Base-by-base conservation (phyloP, 2,797 vertebrate species). In the Hozukius guyotensis region DNA sequence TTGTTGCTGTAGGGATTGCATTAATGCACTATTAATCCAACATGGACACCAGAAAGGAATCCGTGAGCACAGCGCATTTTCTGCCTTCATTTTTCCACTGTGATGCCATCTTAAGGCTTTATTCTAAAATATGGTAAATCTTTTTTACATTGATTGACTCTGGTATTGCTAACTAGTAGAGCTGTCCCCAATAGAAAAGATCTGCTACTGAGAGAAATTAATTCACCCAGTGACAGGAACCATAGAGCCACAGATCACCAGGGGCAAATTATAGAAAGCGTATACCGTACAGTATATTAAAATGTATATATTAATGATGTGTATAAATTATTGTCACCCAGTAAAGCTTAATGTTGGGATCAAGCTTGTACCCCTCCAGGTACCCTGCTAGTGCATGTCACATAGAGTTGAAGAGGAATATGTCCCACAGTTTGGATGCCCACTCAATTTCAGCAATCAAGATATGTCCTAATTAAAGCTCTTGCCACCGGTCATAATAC, bases 391-490 rank as follows among this genome's bases (percentile, higher is more conserved):
- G 38, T 49, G 24, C 16, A 70, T 61, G 18, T 18, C 14, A 60
- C 53, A 52, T 53, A 4, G 46, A 25, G 36, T 16, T 80, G 4
- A 69, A 70, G 49, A 64, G 5, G 8, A 62, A 34, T 32, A 55
- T 38, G 46, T 72, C 20, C 76, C 38, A 70, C 16, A 60, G 34
- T 82, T 82, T 56, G 55, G 20, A 73, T 64, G 60, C 25, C 6
- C 11, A 24, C 60, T 70, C 18, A 27, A 38, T 81, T 73, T 77
- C 24, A 75, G 62, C 16, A 66, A 64, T 69, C 9, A n/a, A 49
- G 13, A 72, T 78, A 60, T 70, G 27, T 73, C 61, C 66, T 79
- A 67, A 83, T 84, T 77, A 72, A 77, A 80, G 60, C 61, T 32
- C 55, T 85, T 75, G 62, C 83, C 66, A 66, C 64, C 0, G 61